phyloP scores from a whole-genome alignment of 2,888 invertebrate species.

The Thecophora atra region DNA sequence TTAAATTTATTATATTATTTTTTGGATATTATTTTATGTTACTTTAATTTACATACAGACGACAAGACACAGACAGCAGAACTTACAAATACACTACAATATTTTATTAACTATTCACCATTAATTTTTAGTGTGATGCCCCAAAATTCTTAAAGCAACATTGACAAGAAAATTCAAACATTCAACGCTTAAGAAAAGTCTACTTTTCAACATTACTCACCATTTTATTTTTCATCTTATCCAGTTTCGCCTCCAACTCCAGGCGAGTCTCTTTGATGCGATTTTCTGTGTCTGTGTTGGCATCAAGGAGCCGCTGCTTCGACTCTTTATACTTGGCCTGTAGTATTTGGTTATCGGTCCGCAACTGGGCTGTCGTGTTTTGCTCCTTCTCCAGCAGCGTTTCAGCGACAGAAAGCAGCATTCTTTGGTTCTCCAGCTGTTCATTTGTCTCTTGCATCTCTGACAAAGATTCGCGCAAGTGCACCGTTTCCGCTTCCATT shows the following conservation, averaged over 20 bases:
- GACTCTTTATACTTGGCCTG: slow-evolving; percentile 62
- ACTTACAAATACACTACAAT: slow-evolving; percentile 10
- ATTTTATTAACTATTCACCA: not conserved
- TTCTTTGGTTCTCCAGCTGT: slow-evolving; percentile 42
- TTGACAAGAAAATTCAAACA: slow-evolving; percentile 7
- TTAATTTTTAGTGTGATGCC: slow-evolving; percentile 45
- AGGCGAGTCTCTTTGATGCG: slow-evolving; percentile 62
- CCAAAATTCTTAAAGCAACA: slow-evolving; percentile 27
- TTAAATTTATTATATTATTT: too few species aligned
- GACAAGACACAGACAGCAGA: slow-evolving; percentile 8
- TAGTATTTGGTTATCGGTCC: slow-evolving; percentile 58
- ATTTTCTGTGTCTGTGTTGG: slow-evolving; percentile 52
- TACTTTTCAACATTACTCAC: slow-evolving; percentile 68
- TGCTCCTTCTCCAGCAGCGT: slow-evolving; percentile 46
- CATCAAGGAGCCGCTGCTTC: slow-evolving; percentile 50
- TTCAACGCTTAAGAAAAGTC: not conserved
- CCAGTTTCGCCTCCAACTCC: slow-evolving; percentile 80
- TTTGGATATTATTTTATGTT: too few species aligned
- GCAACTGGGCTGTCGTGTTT: slow-evolving; percentile 47
- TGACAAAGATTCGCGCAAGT: slow-evolving; percentile 35
- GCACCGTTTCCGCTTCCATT: slow-evolving; percentile 40
- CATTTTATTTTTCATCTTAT: slow-evolving; percentile 83
- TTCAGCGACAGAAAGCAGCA: slow-evolving; percentile 44
- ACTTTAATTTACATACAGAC: not conserved
- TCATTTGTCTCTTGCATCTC: slow-evolving; percentile 13